A percentile compares a stretch with the other conserved stretches of the same genome.
These are phyloP conservation scores for Oryzaephilus surinamensis DNA, from an alignment of 1,140 invertebrate species.

Conservation along the genomic window DNA sequence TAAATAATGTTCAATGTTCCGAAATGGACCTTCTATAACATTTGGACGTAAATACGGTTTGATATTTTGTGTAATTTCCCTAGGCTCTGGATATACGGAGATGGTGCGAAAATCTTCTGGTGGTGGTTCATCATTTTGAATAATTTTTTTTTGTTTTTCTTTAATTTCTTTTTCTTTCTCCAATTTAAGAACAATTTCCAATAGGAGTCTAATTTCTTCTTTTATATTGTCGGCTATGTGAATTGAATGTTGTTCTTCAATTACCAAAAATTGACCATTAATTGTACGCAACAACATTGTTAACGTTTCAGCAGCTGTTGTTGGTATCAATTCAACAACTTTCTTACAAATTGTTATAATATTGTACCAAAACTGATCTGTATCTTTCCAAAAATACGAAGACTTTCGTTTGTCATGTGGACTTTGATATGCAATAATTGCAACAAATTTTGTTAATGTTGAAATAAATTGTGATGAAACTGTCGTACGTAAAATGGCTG, in stretches of 20 bases:
- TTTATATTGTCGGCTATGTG: slow-evolving; percentile 29
- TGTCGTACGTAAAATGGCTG: slow-evolving; percentile 5
- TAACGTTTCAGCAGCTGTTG: no score
- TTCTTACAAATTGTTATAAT: slow-evolving; percentile 6
- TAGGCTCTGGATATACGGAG: slow-evolving; percentile 35
- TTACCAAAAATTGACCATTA: slow-evolving; percentile 34
- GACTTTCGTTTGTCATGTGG: slow-evolving; percentile 1
- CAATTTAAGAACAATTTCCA: slow-evolving; percentile 26
- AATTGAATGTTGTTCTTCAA: slow-evolving; percentile 32
- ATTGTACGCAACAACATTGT: no score
- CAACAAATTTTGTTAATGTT: slow-evolving; percentile 12
- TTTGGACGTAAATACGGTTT: slow-evolving; percentile 36
- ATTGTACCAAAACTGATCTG: slow-evolving; percentile 15
- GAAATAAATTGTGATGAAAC: slow-evolving; percentile 12
- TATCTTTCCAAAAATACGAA: slow-evolving; percentile 17
- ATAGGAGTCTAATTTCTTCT: slow-evolving; percentile 27
- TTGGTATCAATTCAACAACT: slow-evolving; percentile 5
- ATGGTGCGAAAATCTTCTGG: slow-evolving; percentile 39
- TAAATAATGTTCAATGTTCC: slow-evolving; percentile 57
- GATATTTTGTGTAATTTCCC: slow-evolving; percentile 27
- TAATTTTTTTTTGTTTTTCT: neutral
- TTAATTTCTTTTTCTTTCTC: slow-evolving; percentile 24
- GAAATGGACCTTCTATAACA: slow-evolving; percentile 49
- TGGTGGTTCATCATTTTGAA: slow-evolving; percentile 31
- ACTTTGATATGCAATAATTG: slow-evolving; percentile 6